Percentiles rank a stretch among this genome's conserved stretches.
These are phyloP conservation scores for Salvelinus sp. DNA, from an alignment of 2,113 vertebrate genomes.

Conservation along the genomic window DNA sequence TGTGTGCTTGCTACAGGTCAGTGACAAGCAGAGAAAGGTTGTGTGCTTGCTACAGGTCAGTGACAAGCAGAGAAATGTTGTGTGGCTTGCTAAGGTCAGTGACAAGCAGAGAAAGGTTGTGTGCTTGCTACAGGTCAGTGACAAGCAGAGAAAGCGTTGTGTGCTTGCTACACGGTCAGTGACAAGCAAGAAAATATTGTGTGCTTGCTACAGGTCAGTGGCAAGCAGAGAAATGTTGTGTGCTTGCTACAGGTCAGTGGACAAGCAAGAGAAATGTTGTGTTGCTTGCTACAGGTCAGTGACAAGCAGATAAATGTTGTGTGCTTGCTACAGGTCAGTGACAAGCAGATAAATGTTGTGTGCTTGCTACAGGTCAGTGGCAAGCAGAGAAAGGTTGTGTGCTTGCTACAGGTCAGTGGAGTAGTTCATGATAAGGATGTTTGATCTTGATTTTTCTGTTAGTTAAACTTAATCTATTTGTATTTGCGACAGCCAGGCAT, in stretches of 20 bases:
- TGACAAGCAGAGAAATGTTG: neutral
- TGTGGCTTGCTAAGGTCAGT: slow-evolving; percentile 19
- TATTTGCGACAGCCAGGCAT: neutral
- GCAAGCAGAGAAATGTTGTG: no score
- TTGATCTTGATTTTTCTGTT: neutral
- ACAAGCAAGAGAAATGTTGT: no score
- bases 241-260: no score
- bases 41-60: slow-evolving; percentile 22
- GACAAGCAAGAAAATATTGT: slow-evolving; percentile 13
- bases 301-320: no score
- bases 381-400: no score
- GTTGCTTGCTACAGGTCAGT: no score
- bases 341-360: no score
- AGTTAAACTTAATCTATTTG: neutral
- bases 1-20: slow-evolving; percentile 10
- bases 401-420: neutral
- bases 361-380: no score
- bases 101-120: slow-evolving; percentile 6
- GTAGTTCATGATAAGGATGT: slow-evolving; percentile 6
- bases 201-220: neutral
- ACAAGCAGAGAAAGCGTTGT: slow-evolving; percentile 6
- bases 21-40: neutral
- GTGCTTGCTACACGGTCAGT: slow-evolving; percentile 19
- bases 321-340: no score
- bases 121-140: slow-evolving; percentile 18